Evolutionary conservation across 1,140 invertebrate species (phyloP), one percentile per base, ranked within the genome.

Genomic region (Drosophila prosaltans): DNA sequence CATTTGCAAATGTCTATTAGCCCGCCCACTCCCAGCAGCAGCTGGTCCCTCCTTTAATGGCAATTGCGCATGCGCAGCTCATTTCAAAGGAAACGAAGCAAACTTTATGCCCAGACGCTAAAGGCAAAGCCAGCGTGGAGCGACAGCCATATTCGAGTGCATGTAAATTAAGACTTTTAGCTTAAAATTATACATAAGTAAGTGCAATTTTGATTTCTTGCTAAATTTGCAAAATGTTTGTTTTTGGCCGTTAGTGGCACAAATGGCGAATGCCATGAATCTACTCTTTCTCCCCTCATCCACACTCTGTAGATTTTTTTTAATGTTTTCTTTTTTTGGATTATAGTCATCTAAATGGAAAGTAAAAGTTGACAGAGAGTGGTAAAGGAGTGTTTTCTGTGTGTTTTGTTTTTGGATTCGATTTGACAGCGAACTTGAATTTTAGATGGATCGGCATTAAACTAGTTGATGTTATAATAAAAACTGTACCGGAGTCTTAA

Each of bases 131-230:
- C 16, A 58, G 32, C 32, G n/a, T n/a, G 36, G 40, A 62, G 62
- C 62, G 39, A 55, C 71, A 57, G 55, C 67, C 65, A 74, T 71
- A 48, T 72, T 75, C 57, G 64, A 28, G 58, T 62, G 41, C 76
- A 79, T 79, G 76, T 69, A 79, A 79, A 79, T 79, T 76, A 79
- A 79, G 76, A 72, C 69, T 79, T 79, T 79, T 79, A 72, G 73
- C 48, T 72, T 11, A 32, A 79, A 79, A 79, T 76, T 72, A 76
- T 69, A 51, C 45, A 48, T 51, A 26, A 51, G 45, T 48, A 63
- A 48, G 43, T 30, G 67, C 64, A 65, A 70, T 48, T 66, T 71
- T 51, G 40, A 75, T 75, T 72, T 67, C 64, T 67, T 75, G 72
- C 45, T 60, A 74, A 71, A 74, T 68, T 67, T 68, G 69, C 43